phyloP scores from a whole-genome alignment of 2,797 vertebrate genomes.

The Mus minutoides region DNA sequence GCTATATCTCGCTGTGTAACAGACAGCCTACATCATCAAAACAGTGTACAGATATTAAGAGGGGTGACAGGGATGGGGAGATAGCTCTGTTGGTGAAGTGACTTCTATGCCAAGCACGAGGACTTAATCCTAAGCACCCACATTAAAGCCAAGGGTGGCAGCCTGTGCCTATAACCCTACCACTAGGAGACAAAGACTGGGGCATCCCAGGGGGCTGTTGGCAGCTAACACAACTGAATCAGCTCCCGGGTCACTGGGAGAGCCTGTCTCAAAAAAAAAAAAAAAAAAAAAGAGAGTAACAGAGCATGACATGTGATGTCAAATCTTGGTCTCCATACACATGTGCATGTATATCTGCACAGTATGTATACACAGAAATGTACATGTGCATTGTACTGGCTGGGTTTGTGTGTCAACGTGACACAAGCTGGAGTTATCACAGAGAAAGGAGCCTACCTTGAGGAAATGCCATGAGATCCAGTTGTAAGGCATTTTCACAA shows the following conservation, averaged over 20 bases:
- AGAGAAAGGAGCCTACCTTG: no score
- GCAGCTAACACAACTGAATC: not conserved
- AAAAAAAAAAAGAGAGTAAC: not conserved
- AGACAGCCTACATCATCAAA: not conserved
- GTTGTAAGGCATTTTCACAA: no score
- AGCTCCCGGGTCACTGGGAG: not conserved
- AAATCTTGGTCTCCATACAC: not conserved
- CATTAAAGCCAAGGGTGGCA: not conserved
- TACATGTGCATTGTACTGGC: not conserved
- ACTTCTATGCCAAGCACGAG: not conserved
- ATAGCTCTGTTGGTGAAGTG: not conserved
- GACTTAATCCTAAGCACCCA: not conserved
- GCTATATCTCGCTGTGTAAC: not conserved
- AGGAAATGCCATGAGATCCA: no score
- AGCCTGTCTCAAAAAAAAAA: not conserved
- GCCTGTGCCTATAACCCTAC: not conserved
- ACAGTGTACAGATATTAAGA: not conserved
- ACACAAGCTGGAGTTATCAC: no score
- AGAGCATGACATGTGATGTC: not conserved
- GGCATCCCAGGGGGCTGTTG: not conserved
- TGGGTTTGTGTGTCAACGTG: no score
- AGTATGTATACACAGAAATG: not conserved
- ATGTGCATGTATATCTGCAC: no score
- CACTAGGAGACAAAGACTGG: not conserved
- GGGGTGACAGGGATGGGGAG: not conserved